Percentiles rank a stretch among this genome's conserved stretches.
Conservation (phyloP, 2,888 invertebrate species). For the Azorinus chamasolen region DNA sequence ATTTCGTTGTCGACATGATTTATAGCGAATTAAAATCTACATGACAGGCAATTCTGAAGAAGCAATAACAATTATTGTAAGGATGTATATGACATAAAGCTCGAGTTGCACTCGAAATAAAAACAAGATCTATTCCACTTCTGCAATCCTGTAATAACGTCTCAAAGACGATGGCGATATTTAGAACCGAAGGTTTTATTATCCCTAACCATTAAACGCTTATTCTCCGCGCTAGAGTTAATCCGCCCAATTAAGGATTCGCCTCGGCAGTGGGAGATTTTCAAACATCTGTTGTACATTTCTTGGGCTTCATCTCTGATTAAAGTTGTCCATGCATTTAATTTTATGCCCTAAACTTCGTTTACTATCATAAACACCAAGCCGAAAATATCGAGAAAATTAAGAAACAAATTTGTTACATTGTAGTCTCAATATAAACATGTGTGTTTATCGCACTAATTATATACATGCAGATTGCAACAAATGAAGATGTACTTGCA, state of each 20-base stretch:
- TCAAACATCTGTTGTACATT: conserved; percentile 38
- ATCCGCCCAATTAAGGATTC: conserved; percentile 50
- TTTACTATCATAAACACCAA: too few species aligned
- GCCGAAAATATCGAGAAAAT: too few species aligned
- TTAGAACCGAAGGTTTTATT: conserved; percentile 35
- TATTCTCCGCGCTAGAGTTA: conserved; percentile 9
- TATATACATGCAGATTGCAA: too few species aligned
- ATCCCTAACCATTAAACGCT: conserved; percentile 29
- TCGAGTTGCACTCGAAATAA: conserved; percentile 27
- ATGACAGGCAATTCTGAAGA: conserved; percentile 20
- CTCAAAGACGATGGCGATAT: conserved; percentile 10
- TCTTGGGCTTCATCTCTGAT: conserved; percentile 2
- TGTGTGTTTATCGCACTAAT: too few species aligned
- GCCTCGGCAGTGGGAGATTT: conserved; percentile 21
- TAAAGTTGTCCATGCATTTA: too few species aligned
- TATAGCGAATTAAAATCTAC: conserved; percentile 30
- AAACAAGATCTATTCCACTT: conserved; percentile 21
- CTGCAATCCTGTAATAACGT: conserved; percentile 12
- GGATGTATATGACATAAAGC: conserved; percentile 15
- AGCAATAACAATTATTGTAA: conserved; percentile 38
- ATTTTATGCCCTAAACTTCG: too few species aligned
- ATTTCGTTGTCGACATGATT: conserved; percentile 26
- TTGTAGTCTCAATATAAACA: too few species aligned
- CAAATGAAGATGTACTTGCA: too few species aligned
- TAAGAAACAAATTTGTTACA: too few species aligned